Percentiles rank a stretch among this genome's conserved stretches.
These are phyloP conservation scores for Erithacus rubecula DNA, from an alignment of 2,797 vertebrate species.

Conservation along the genomic window DNA sequence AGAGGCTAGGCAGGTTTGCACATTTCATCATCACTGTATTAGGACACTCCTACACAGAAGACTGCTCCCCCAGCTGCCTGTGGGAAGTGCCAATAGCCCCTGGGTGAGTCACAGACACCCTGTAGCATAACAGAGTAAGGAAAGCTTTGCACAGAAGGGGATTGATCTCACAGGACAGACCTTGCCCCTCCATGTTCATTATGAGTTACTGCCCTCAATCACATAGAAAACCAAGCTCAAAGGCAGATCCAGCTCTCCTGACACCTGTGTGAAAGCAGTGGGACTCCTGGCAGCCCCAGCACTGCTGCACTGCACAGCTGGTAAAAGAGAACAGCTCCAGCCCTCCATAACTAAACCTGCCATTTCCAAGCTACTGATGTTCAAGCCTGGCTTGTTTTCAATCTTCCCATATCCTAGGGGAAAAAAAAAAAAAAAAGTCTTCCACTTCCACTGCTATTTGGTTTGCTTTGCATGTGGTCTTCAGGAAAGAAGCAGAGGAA, in stretches of 20 bases:
- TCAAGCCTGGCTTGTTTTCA: neutral
- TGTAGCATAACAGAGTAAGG: neutral
- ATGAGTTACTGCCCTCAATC: neutral
- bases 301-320: neutral
- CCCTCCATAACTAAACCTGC: neutral
- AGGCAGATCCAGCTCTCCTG: neutral
- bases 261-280: neutral
- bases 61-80: conserved; percentile 21
- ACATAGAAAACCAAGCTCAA: neutral
- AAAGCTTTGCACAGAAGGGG: neutral
- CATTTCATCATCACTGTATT: conserved; percentile 35
- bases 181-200: neutral
- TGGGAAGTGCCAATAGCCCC: conserved; percentile 61
- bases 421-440: neutral
- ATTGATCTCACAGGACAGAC: neutral
- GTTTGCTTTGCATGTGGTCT: neutral
- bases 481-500: neutral
- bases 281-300: neutral
- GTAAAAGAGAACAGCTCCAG: neutral
- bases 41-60: conserved; percentile 58
- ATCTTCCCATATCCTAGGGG: neutral
- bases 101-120: conserved; percentile 33
- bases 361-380: neutral
- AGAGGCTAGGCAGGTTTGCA: conserved; percentile 51
- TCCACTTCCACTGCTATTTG: neutral